Evolutionary conservation across 2,113 vertebrate genomes (phyloP).

Genomic region (Spheniscus mendiculus): DNA sequence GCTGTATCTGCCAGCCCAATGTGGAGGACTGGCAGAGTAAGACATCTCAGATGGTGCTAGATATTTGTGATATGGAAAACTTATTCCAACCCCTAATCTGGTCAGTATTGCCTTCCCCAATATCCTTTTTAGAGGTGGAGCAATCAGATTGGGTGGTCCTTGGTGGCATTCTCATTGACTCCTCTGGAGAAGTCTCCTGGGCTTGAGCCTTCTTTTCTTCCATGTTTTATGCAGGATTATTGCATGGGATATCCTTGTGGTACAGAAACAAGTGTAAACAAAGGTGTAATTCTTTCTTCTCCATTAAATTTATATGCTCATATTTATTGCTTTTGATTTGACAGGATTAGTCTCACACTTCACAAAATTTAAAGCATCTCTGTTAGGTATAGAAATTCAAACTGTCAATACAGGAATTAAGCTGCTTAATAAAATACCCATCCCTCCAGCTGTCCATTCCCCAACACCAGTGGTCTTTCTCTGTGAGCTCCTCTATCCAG

Average conservation of each 20-base stretch:
- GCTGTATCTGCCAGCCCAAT: not conserved
- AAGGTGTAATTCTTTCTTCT: not conserved
- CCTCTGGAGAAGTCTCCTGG: not conserved
- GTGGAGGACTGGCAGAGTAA: accelerated
- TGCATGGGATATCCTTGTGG: no score
- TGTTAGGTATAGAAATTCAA: not conserved
- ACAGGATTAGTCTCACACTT: slow-evolving; percentile 7
- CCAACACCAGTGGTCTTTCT: not conserved
- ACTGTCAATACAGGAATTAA: not conserved
- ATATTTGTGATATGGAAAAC: not conserved
- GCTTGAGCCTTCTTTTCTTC: not conserved
- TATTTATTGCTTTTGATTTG: slow-evolving; percentile 15
- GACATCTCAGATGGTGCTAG: not conserved
- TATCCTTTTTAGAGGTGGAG: not conserved
- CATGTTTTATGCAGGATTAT: not conserved
- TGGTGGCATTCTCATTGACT: not conserved
- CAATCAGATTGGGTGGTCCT: not conserved
- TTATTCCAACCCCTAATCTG: not conserved
- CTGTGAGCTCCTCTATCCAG: not conserved
- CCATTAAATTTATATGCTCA: not conserved
- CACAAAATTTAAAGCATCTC: slow-evolving; percentile 31
- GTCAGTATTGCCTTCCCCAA: not conserved
- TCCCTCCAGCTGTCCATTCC: not conserved
- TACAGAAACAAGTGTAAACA: no score
- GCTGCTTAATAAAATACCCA: not conserved